phyloP scores from a whole-genome alignment of 2,113 vertebrate genomes.

The Lipophrys pholis region DNA sequence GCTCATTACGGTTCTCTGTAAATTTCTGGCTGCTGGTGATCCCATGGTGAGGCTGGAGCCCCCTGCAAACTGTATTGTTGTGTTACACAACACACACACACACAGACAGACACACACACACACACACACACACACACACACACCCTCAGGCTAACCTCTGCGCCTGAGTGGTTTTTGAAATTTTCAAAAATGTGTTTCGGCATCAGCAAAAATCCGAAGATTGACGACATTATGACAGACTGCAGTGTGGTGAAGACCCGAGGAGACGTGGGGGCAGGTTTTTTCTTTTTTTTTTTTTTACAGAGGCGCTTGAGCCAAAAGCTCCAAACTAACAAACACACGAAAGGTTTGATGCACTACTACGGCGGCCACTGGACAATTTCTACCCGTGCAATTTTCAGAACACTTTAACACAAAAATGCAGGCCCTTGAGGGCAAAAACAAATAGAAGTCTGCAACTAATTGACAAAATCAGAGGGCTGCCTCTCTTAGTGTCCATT shows the following conservation, averaged over 20 bases:
- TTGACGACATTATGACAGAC: constrained; percentile 50
- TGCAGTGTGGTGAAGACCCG: constrained; percentile 51
- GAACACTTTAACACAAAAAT: constrained; percentile 66
- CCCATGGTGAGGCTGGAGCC: constrained; percentile 30
- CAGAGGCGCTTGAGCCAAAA: constrained; percentile 34
- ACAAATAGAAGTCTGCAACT: constrained; percentile 51
- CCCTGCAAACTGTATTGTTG: constrained; percentile 49
- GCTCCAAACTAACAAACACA: constrained; percentile 57
- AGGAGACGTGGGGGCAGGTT: constrained; percentile 38
- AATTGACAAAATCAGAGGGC: constrained; percentile 73
- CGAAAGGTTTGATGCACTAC: constrained; percentile 39
- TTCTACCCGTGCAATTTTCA: constrained; percentile 52
- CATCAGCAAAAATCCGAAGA: constrained; percentile 51
- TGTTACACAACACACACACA: constrained; percentile 54
- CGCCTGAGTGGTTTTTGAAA: constrained; percentile 46
- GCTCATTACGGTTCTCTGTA: constrained; percentile 21
- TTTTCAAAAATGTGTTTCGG: constrained; percentile 63
- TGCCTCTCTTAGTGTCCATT: constrained; percentile 65
- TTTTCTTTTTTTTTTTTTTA: constrained; percentile 3
- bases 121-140: constrained; percentile 34
- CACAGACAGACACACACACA: constrained; percentile 21
- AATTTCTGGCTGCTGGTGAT: constrained; percentile 42
- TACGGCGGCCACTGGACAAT: constrained; percentile 53
- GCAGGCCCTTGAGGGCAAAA: constrained; percentile 30
- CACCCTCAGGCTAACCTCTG: constrained; percentile 53